Conservation (phyloP, 2,888 invertebrate genomes). For the Pyrgus malvae region DNA sequence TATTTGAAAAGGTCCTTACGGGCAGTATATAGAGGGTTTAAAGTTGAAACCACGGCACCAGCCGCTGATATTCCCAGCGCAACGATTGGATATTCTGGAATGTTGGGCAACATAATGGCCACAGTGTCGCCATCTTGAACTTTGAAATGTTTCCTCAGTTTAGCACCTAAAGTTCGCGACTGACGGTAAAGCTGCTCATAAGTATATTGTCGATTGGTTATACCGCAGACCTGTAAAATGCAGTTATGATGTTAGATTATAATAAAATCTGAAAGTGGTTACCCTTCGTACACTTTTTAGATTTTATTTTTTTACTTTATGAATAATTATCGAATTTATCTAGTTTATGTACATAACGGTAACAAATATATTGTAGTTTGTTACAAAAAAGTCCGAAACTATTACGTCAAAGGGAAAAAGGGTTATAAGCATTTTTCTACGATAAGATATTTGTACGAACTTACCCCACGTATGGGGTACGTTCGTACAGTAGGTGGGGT, state of each 20-base stretch:
- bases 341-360: neutral
- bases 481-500: neutral
- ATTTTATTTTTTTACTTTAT: neutral
- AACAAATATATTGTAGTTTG: neutral
- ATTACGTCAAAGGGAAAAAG: slow-evolving; percentile 1
- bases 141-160: neutral
- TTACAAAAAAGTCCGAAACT: neutral
- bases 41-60: neutral
- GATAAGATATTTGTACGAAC: neutral
- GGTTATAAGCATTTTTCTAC: neutral
- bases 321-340: neutral
- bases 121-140: neutral
- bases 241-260: too few relatives aligned
- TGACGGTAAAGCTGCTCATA: neutral
- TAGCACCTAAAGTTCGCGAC: neutral
- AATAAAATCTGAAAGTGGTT: too few relatives aligned
- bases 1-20: too few relatives aligned
- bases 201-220: neutral
- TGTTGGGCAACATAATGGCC: neutral
- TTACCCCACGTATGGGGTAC: neutral
- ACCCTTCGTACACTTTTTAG: neutral
- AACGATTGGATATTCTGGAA: neutral
- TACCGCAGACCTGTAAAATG: slow-evolving; percentile 1
- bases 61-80: neutral
- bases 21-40: neutral